phyloP scores from a whole-genome alignment of 2,797 vertebrate genomes.

The Protonibea diacanthus region DNA sequence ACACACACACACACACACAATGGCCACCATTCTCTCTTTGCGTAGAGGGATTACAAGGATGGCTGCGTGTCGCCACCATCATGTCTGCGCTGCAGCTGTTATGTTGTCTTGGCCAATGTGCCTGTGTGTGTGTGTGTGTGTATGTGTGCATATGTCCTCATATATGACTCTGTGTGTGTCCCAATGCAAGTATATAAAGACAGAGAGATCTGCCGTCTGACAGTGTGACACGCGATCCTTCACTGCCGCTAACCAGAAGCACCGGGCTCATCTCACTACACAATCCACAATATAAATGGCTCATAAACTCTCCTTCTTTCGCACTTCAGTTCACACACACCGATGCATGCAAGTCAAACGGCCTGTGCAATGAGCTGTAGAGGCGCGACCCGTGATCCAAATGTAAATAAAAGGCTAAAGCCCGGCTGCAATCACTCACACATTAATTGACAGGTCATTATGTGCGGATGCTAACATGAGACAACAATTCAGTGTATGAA shows the following conservation, averaged over 20 bases:
- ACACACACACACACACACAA: constrained; percentile 53
- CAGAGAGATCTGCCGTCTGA: constrained; percentile 44
- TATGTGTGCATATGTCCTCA: constrained; percentile 8
- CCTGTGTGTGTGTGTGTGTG: constrained; percentile 11
- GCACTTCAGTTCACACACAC: constrained; percentile 65
- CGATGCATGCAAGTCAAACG: constrained; percentile 63
- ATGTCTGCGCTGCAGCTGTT: constrained; percentile 85
- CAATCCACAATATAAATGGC: constrained; percentile 50
- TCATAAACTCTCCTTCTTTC: constrained; percentile 64
- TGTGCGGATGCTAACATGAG: background rate
- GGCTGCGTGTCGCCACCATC: constrained; percentile 76
- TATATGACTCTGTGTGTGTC: constrained; percentile 32
- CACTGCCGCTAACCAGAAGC: constrained; percentile 63
- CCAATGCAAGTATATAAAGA: constrained; percentile 37
- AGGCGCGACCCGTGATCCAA: constrained; percentile 48
- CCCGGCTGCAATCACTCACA: background rate
- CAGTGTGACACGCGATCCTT: constrained; percentile 60
- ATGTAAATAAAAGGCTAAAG: constrained; percentile 56
- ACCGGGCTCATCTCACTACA: constrained; percentile 48
- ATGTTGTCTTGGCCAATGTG: constrained; percentile 44
- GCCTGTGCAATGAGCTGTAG: constrained; percentile 53
- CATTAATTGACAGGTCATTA: constrained; percentile 16
- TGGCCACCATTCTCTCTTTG: constrained; percentile 67
- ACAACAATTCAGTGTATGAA: constrained; percentile 1
- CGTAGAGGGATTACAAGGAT: constrained; percentile 77